A percentile compares a stretch with the other conserved stretches of the same genome.
Conservation (phyloP, 2,888 invertebrate species). For the Drosophila anomalata region DNA sequence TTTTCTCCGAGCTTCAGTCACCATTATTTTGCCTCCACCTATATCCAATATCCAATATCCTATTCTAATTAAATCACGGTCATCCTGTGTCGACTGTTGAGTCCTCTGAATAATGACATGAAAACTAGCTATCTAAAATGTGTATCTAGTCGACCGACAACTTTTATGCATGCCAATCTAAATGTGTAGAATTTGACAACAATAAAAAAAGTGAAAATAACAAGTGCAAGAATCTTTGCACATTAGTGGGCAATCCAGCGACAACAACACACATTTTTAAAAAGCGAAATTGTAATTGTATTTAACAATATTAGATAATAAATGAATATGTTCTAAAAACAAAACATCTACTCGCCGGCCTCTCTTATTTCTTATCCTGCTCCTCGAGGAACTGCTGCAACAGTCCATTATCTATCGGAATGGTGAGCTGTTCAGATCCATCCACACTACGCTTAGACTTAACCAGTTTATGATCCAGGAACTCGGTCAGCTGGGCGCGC, state of each 20-base stretch:
- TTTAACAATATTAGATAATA: conserved; percentile 74
- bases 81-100: conserved; percentile 4
- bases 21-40: conserved; percentile 2
- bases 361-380: conserved; percentile 78
- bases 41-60: background rate
- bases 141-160: conserved; percentile 40
- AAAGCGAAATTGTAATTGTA: conserved; percentile 68
- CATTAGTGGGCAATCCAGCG: conserved; percentile 20
- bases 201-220: background rate
- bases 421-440: conserved; percentile 91
- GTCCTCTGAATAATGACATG: conserved; percentile 10
- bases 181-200: conserved; percentile 70
- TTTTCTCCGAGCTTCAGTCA: conserved; percentile 8
- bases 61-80: background rate
- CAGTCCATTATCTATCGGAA: conserved; percentile 90
- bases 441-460: conserved; percentile 91
- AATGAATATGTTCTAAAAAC: conserved; percentile 72
- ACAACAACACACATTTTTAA: conserved; percentile 58
- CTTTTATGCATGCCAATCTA: conserved; percentile 77
- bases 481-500: conserved; percentile 96
- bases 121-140: conserved; percentile 28
- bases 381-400: conserved; percentile 91
- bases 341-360: conserved; percentile 24
- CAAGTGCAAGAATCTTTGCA: conserved; percentile 20
- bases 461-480: conserved; percentile 96